Conservation (phyloP, 2,113 vertebrate species). For the Passerina amoena region DNA sequence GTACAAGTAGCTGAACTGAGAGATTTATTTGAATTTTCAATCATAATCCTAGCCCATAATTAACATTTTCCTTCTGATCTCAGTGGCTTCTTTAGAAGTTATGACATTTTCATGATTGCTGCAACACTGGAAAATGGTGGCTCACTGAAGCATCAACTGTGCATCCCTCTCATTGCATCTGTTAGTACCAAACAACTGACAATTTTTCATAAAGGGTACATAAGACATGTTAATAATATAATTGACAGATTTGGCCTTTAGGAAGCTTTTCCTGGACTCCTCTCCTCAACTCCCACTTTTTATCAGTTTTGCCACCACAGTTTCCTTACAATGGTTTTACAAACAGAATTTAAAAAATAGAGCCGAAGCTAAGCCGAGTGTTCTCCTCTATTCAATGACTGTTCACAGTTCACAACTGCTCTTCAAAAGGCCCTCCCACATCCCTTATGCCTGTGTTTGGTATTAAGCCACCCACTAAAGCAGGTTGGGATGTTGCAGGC, state of each 20-base stretch:
- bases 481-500: neutral
- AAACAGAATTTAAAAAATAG: neutral
- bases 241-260: constrained; percentile 19
- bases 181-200: neutral
- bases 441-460: constrained; percentile 4
- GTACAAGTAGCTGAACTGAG: neutral
- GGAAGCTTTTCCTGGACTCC: neutral
- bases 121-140: neutral
- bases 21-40: neutral
- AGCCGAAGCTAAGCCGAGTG: neutral
- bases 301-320: neutral
- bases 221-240: neutral
- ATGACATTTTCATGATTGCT: neutral
- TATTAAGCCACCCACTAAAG: neutral
- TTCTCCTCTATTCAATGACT: neutral
- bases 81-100: neutral
- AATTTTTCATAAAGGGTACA: neutral
- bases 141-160: neutral
- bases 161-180: neutral
- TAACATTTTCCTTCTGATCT: neutral
- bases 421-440: constrained; percentile 43
- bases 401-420: neutral
- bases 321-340: neutral
- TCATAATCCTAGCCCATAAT: neutral
- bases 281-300: neutral